These are phyloP conservation scores for Drosophila algonquin DNA, from an alignment of 2,888 invertebrate genomes.

Conservation along the genomic window DNA sequence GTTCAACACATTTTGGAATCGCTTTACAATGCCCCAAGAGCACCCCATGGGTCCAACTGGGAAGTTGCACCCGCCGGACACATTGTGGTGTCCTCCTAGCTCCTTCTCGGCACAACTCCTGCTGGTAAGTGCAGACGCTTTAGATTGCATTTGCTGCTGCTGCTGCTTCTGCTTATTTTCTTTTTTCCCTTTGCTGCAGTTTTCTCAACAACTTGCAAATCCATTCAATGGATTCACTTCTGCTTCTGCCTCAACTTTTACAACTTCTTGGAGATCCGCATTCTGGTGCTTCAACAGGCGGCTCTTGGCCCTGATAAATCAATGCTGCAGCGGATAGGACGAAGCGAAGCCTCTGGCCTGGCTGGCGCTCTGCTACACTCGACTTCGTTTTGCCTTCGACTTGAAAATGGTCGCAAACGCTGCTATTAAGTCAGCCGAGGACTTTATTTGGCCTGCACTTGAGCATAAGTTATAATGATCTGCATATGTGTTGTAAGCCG, in stretches of 20 bases:
- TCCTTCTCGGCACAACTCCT: conserved; percentile 16
- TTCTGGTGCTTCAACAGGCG: conserved; percentile 36
- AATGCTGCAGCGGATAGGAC: conserved; percentile 20
- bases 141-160: conserved; percentile 41
- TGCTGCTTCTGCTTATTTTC: conserved; percentile 50
- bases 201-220: conserved; percentile 56
- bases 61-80: conserved; percentile 37
- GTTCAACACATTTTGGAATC: conserved; percentile 60
- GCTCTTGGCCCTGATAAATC: conserved; percentile 24
- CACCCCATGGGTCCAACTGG: conserved; percentile 44
- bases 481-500: not conserved
- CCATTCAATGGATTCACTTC: conserved; percentile 47
- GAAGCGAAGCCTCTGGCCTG: not conserved
- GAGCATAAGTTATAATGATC: conserved; percentile 17
- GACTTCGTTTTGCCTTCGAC: conserved; percentile 2
- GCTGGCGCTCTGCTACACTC: conserved; percentile 6
- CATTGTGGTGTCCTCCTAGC: conserved; percentile 32
- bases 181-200: conserved; percentile 36
- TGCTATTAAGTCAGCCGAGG: conserved; percentile 11
- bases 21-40: conserved; percentile 50
- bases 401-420: conserved; percentile 12
- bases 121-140: conserved; percentile 39
- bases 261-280: conserved; percentile 26
- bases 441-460: conserved; percentile 25
- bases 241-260: conserved; percentile 21